Conservation (phyloP, 2,797 vertebrate species). For the Cossypha polioptera region DNA sequence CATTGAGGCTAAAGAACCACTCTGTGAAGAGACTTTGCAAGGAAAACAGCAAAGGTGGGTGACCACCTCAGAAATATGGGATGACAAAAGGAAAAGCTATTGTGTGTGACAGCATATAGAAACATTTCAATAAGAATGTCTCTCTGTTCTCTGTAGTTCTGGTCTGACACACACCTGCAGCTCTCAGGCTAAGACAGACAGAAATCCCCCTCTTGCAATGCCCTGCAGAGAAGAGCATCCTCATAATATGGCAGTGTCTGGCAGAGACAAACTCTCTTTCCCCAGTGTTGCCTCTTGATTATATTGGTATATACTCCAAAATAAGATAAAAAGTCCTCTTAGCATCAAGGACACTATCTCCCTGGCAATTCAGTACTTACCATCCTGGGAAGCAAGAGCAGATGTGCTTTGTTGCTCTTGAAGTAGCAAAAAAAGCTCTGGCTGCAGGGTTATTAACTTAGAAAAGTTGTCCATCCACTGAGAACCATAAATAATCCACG, state of each 20-base stretch:
- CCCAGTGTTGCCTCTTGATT: background rate
- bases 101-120: accelerated
- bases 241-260: background rate
- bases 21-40: background rate
- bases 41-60: background rate
- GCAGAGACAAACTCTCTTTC: background rate
- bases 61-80: background rate
- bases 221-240: background rate
- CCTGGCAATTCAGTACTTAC: conserved; percentile 1
- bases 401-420: conserved; percentile 37
- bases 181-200: background rate
- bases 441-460: conserved; percentile 14
- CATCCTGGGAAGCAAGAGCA: conserved; percentile 15
- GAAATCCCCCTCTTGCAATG: background rate
- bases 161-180: background rate
- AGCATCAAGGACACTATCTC: conserved; percentile 23
- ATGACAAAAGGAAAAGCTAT: background rate
- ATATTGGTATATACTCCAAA: background rate
- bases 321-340: conserved; percentile 25
- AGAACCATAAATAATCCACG: conserved; percentile 22
- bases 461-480: conserved; percentile 34
- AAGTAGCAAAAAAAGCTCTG: background rate
- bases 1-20: background rate
- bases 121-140: background rate
- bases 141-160: background rate